phyloP scores from a whole-genome alignment of 2,888 invertebrate genomes.

The Phymatocera aterrima region DNA sequence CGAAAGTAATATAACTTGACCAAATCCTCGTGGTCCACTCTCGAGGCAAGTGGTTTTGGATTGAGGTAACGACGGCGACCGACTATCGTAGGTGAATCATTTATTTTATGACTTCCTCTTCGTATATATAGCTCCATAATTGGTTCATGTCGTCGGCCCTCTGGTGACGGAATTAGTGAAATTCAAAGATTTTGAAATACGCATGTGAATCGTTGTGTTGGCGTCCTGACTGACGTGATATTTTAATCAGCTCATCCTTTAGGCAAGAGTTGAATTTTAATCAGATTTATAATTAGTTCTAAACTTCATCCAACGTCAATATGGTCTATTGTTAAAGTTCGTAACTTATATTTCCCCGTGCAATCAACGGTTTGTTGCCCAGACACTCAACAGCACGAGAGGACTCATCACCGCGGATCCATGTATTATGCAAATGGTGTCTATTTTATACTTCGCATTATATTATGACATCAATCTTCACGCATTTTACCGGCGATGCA shows the following conservation, averaged over 20 bases:
- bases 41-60: conserved; percentile 27
- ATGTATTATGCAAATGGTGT: background rate
- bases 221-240: conserved; percentile 25
- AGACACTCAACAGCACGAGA: background rate
- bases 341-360: conserved; percentile 32
- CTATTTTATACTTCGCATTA: background rate
- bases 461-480: background rate
- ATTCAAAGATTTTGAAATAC: background rate
- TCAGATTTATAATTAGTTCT: conserved; percentile 41
- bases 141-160: background rate
- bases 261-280: conserved; percentile 34
- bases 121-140: background rate
- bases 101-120: background rate
- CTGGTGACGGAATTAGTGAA: background rate
- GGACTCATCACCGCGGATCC: background rate
- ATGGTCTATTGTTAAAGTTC: conserved; percentile 42
- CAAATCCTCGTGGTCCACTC: conserved; percentile 34
- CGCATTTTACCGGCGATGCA: no score
- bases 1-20: conserved; percentile 44
- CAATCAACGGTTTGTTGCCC: conserved; percentile 36
- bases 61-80: background rate
- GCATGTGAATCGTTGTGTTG: background rate
- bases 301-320: conserved; percentile 26
- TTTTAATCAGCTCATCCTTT: conserved; percentile 23
- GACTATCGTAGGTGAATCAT: conserved; percentile 22